Base-by-base conservation (phyloP, 2,113 vertebrate genomes). In the Gymnarchus niloticus region DNA sequence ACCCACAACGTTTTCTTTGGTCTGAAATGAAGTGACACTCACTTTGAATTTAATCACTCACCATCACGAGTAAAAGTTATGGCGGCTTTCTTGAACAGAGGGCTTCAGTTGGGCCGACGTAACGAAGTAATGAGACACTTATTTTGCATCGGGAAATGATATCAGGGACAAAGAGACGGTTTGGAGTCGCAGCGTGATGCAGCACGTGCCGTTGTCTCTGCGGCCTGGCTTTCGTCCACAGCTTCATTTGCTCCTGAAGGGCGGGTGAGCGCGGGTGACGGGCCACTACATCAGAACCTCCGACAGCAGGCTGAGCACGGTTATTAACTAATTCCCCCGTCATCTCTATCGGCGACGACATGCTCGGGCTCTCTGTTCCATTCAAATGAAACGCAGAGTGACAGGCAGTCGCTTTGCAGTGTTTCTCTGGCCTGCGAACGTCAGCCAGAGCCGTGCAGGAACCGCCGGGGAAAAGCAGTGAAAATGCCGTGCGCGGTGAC, bases 161-260 rank as follows among this genome's bases (percentile, higher is more conserved):
- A 84, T 73, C 41, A 37, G 44, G 59, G 44, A 85, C 49, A 56
- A 84, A 41, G 65, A 33, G 84, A 51, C 3, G 28, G n/a, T 6
- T 28, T 77, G 56, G 41, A 17, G 41, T 23, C 41, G 41, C 46
- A 65, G 10, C 28, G 83, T 84, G 49, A 28, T 21, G 57, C n/a
- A 44, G 49, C 49, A n/a, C 56, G 89, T 85, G 86, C 85, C 85
- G 59, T 87, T 21, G 85, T 87, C 83, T 82, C 87, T 76, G 83
- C 81, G 85, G 89, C 80, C 54, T 81, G 14, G 73, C 92, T 93
- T 92, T 93, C 92, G 94, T 92, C 91, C 83, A 54, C 56, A 59
- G 88, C 85, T 89, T 93, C 93, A 94, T 94, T 90, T 92, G 92
- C 89, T 93, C 91, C 92, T 93, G 86, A 87, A 91, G 90, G 91